Base-by-base conservation (phyloP, 2,113 vertebrate species). In the Lagopus muta region DNA sequence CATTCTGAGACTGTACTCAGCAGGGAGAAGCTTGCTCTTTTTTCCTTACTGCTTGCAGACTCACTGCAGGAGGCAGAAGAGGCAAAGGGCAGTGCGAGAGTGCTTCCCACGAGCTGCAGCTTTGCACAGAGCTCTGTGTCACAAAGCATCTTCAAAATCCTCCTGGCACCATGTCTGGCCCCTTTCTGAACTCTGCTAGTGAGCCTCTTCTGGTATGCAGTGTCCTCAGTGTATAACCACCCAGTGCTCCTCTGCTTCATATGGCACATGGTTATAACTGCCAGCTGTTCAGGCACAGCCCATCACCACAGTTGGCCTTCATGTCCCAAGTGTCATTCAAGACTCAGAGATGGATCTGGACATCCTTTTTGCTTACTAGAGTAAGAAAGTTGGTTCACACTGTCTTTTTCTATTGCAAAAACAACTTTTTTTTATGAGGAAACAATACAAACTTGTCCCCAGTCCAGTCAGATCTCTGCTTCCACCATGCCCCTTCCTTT, bases 181-280 rank as follows among this genome's bases (percentile, higher is more conserved):
- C 34, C 34, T 27, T 36, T 16, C 71, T 88, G 22, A 18, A 13
- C 21, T 40, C 65, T 16, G 6, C 19, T 32, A 3, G 0, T 4
- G 16, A 76, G 34, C 17, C 20, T 8, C 17, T 74, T 71, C 42
- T 69, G n/a, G 11, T 1, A 0, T 7, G 19, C 54, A 45, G 6
- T 0, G 0, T 28, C 48, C 32, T 90, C 43, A 36, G 34, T 0
- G 0, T 18, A 32, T 8, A 34, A 30, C 8, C 9, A 24, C 12
- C 15, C 34, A 70, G 20, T 13, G 24, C 24, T 73, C 18, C 15
- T 48, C 62, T 34, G 67, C 40, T 72, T 52, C 42, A 32, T 4
- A 8, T 10, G 38, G 8, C 28, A 52, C 0, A 0, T 6, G 18
- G 27, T 28, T 8, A 45, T 58, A 43, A 48, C 52, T 66, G 45